phyloP scores from a whole-genome alignment of 2,113 vertebrate species.

The Catharus minimus region DNA sequence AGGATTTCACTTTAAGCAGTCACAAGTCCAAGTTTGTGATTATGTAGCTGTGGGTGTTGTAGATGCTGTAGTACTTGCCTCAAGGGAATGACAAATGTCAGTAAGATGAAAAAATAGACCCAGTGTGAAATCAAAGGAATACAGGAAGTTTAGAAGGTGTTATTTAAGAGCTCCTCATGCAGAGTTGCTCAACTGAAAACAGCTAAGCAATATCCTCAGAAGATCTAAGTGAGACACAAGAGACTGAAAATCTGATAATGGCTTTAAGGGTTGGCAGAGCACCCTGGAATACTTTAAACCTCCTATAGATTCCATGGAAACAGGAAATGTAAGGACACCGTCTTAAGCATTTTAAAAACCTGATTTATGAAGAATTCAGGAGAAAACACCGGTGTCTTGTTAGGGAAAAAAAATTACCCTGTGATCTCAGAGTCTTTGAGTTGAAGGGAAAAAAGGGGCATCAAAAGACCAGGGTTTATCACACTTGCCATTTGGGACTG shows the following conservation, averaged over 20 bases:
- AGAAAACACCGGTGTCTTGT: slow-evolving; percentile 58
- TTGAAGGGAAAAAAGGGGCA: slow-evolving; percentile 57
- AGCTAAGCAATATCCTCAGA: slow-evolving; percentile 54
- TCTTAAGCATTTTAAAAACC: slow-evolving; percentile 68
- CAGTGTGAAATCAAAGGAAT: slow-evolving; percentile 72
- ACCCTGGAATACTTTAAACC: slow-evolving; percentile 64
- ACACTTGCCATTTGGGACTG: slow-evolving; percentile 80
- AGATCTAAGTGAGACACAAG: slow-evolving; percentile 72
- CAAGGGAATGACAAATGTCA: slow-evolving; percentile 68
- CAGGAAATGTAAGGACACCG: slow-evolving; percentile 50
- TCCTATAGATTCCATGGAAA: slow-evolving; percentile 69
- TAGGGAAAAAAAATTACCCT: slow-evolving; percentile 49
- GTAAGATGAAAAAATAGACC: slow-evolving; percentile 68
- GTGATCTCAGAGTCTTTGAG: slow-evolving; percentile 71
- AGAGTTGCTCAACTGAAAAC: slow-evolving; percentile 69
- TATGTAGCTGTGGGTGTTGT: slow-evolving; percentile 59
- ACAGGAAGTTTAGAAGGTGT: slow-evolving; percentile 67
- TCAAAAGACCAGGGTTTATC: slow-evolving; percentile 84
- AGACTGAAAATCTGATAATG: slow-evolving; percentile 72
- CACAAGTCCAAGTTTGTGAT: slow-evolving; percentile 67
- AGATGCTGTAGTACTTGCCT: slow-evolving; percentile 57
- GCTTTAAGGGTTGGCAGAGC: slow-evolving; percentile 60
- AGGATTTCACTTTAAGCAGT: slow-evolving; percentile 38
- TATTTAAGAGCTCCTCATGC: slow-evolving; percentile 65
- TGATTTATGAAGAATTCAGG: slow-evolving; percentile 64